phyloP scores from a whole-genome alignment of 2,888 invertebrate genomes.

The Idaea biselata region DNA sequence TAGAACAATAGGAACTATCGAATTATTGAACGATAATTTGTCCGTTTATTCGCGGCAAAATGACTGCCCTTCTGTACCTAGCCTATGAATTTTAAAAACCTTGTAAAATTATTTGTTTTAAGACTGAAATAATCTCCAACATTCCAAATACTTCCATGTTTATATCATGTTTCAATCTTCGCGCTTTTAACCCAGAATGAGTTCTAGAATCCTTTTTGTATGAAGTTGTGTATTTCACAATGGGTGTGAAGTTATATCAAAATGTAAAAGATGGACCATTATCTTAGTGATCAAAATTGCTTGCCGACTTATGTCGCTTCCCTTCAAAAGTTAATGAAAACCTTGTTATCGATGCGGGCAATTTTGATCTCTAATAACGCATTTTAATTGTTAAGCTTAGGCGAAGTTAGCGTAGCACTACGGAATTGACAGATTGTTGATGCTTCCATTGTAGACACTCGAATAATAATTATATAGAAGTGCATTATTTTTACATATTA shows the following conservation, averaged over 20 bases:
- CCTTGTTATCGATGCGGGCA: slow-evolving; percentile 39
- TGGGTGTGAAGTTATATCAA: slow-evolving; percentile 69
- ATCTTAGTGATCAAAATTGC: slow-evolving; percentile 46
- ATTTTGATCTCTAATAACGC: slow-evolving; percentile 52
- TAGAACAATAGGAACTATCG: too few species aligned
- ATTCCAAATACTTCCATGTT: slow-evolving; percentile 35
- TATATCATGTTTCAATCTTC: slow-evolving; percentile 18
- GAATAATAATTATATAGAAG: slow-evolving; percentile 40
- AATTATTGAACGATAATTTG: neutral
- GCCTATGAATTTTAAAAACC: slow-evolving; percentile 16
- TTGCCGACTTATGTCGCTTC: slow-evolving; percentile 26
- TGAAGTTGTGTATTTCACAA: slow-evolving; percentile 65
- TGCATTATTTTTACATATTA: slow-evolving; percentile 43
- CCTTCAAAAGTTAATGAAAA: slow-evolving; percentile 14
- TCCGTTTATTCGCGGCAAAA: neutral
- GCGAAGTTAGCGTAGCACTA: slow-evolving; percentile 67
- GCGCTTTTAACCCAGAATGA: slow-evolving; percentile 1
- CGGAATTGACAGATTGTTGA: slow-evolving; percentile 74
- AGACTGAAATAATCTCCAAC: slow-evolving; percentile 46
- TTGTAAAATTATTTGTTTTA: slow-evolving; percentile 27
- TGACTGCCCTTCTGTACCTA: neutral
- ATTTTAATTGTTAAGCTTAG: slow-evolving; percentile 63
- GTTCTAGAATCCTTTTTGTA: slow-evolving; percentile 29
- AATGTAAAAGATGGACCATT: slow-evolving; percentile 78
- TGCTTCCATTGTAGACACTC: slow-evolving; percentile 67